A percentile compares a stretch with the other conserved stretches of the same genome.
These are phyloP conservation scores for Drosophila anomelani DNA, from an alignment of 2,888 invertebrate genomes.

Conservation along the genomic window DNA sequence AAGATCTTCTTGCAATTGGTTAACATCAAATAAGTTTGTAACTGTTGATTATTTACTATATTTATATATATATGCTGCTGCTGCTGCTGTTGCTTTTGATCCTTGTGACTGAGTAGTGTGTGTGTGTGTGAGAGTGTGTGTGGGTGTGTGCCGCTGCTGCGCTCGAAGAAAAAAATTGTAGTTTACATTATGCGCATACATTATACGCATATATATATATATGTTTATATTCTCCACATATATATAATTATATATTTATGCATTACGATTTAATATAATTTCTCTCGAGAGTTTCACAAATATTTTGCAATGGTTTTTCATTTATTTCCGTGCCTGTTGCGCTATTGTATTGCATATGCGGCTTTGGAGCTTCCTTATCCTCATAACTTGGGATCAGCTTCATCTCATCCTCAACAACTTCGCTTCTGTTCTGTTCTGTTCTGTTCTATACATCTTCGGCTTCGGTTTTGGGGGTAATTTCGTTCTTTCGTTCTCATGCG, in stretches of 20 bases:
- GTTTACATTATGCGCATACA: conserved; percentile 4
- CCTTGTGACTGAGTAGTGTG: conserved; percentile 32
- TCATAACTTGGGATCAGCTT: conserved; percentile 10
- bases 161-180: conserved; percentile 24
- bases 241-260: conserved; percentile 26
- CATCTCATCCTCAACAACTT: conserved; percentile 5
- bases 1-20: conserved; percentile 46
- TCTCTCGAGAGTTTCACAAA: conserved; percentile 22
- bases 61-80: conserved; percentile 11
- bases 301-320: background rate
- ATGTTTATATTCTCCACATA: conserved; percentile 16
- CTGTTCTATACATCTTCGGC: conserved; percentile 15
- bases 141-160: conserved; percentile 2
- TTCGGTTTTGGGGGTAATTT: conserved; percentile 4
- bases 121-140: conserved; percentile 4
- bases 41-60: conserved; percentile 45
- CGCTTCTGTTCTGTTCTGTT: conserved; percentile 12
- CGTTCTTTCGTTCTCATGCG: conserved; percentile 1
- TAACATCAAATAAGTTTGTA: conserved; percentile 50
- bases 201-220: conserved; percentile 18
- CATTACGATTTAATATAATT: conserved; percentile 19
- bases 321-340: background rate
- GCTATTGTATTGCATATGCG: conserved; percentile 11
- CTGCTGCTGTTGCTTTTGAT: conserved; percentile 18
- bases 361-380: conserved; percentile 1